Conservation (phyloP, 2,888 invertebrate genomes). For the Drosophila limbata region DNA sequence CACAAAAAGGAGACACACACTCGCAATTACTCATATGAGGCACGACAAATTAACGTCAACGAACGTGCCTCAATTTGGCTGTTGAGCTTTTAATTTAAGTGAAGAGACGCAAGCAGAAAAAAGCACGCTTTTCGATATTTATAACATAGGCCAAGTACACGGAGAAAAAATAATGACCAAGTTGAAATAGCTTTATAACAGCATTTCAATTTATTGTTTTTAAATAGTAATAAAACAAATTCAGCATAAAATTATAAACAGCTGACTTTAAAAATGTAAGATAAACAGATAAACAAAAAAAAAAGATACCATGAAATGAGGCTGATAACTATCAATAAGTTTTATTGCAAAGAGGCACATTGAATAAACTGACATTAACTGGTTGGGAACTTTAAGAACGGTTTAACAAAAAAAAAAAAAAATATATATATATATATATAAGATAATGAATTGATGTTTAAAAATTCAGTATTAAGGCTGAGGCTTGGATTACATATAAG, state of each 20-base stretch:
- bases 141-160: constrained; percentile 33
- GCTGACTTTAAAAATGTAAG: no score
- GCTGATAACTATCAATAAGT: neutral
- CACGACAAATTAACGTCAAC: constrained; percentile 64
- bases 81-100: constrained; percentile 63
- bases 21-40: constrained; percentile 59
- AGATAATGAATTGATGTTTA: no score
- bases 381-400: neutral
- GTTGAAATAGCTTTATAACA: no score
- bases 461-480: neutral
- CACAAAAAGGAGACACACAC: neutral
- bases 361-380: neutral
- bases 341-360: no score
- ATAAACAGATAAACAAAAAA: no score
- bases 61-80: constrained; percentile 68
- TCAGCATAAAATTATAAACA: no score
- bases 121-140: constrained; percentile 29
- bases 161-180: neutral
- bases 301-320: no score
- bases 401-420: neutral
- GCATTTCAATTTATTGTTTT: no score
- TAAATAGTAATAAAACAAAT: no score
- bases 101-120: neutral
- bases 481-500: neutral
- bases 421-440: no score